phyloP scores from a whole-genome alignment of 2,888 invertebrate species.

The Ectemnius cavifrons region DNA sequence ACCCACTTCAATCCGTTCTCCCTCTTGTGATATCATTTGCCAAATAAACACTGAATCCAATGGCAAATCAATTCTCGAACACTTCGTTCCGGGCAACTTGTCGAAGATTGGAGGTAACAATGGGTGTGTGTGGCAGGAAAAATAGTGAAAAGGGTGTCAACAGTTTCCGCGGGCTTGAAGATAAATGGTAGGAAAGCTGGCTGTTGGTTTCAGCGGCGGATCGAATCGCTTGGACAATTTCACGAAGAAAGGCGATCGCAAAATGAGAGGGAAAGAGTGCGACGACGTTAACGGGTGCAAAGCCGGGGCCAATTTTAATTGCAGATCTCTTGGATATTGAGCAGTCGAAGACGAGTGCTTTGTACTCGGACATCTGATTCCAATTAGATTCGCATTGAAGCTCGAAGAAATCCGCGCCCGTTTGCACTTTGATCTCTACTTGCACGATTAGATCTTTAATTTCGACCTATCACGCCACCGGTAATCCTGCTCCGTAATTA shows the following conservation, averaged over 20 bases:
- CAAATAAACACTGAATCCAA: no score
- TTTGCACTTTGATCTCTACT: slow-evolving; percentile 32
- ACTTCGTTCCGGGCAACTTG: no score
- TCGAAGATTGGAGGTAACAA: no score
- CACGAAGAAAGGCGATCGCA: neutral
- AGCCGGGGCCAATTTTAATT: slow-evolving; percentile 34
- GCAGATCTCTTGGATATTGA: slow-evolving; percentile 37
- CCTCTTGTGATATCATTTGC: no score
- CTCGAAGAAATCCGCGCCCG: slow-evolving; percentile 19
- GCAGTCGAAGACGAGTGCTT: neutral
- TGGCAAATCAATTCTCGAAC: no score
- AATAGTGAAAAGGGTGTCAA: no score
- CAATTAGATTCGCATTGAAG: slow-evolving; percentile 44
- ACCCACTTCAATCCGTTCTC: no score
- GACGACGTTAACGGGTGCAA: neutral
- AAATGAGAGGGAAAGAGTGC: slow-evolving; percentile 9
- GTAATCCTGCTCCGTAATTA: slow-evolving; percentile 25
- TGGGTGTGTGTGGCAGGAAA: no score
- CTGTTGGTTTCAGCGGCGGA: no score
- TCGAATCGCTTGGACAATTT: no score
- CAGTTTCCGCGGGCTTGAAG: no score
- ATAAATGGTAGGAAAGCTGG: no score
- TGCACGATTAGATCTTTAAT: slow-evolving; percentile 32
- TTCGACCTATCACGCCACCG: slow-evolving; percentile 3
- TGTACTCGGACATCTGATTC: slow-evolving; percentile 27